Conservation (phyloP, 2,797 vertebrate genomes). For the Eremophila alpestris region DNA sequence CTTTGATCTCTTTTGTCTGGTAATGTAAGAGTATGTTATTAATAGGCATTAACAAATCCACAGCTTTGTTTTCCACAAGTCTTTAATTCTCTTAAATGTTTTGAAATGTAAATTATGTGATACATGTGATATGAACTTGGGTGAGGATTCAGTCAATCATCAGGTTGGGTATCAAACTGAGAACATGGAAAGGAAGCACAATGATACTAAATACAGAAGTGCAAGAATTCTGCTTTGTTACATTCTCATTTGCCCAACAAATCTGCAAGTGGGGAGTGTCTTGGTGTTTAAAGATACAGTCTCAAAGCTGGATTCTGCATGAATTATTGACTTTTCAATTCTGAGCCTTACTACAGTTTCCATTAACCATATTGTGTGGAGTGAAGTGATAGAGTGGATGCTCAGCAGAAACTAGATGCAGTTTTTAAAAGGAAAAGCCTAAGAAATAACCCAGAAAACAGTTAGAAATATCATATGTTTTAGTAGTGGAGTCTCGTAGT, state of each 20-base stretch:
- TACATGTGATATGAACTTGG: neutral
- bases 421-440: neutral
- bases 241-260: neutral
- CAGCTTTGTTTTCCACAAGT: slow-evolving; percentile 13
- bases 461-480: neutral
- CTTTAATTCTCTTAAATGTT: slow-evolving; percentile 1
- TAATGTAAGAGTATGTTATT: neutral
- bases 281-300: neutral
- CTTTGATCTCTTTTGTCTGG: slow-evolving; percentile 11
- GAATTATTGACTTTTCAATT: neutral
- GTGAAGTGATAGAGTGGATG: neutral
- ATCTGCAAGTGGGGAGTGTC: neutral
- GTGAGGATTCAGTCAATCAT: neutral
- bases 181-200: neutral
- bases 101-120: neutral
- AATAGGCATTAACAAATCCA: slow-evolving; percentile 22
- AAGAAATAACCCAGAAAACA: neutral
- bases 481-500: neutral
- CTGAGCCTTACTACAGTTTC: neutral
- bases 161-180: neutral
- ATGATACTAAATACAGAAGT: neutral
- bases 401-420: neutral
- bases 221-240: neutral
- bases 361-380: neutral
- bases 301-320: neutral